These are phyloP conservation scores for Polydesmus complanatus DNA, from an alignment of 2,888 invertebrate genomes.

Conservation along the genomic window DNA sequence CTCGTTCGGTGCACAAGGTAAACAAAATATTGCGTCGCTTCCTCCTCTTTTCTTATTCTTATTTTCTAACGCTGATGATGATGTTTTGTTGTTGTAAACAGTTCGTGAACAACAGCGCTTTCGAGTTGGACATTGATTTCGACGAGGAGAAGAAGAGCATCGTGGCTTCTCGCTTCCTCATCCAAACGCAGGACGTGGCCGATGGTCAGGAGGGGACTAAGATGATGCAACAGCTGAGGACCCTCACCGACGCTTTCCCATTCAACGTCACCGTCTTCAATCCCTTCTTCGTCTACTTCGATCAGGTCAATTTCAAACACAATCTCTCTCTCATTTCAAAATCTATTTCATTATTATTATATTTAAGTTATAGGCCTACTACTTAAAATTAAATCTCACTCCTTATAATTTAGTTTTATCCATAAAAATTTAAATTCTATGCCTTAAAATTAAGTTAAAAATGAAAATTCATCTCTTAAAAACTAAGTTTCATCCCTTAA, in stretches of 20 bases:
- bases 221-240: slow-evolving; percentile 69
- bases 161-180: slow-evolving; percentile 66
- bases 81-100: neutral
- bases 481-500: too few species aligned
- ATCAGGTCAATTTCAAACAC: slow-evolving; percentile 32
- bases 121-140: slow-evolving; percentile 69
- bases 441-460: too few species aligned
- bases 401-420: too few species aligned
- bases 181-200: slow-evolving; percentile 76
- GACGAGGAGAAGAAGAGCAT: slow-evolving; percentile 59
- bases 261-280: slow-evolving; percentile 83
- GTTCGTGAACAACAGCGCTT: slow-evolving; percentile 38
- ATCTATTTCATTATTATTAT: too few species aligned
- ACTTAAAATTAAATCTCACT: too few species aligned
- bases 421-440: too few species aligned
- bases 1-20: slow-evolving; percentile 58
- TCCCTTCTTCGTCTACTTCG: slow-evolving; percentile 91
- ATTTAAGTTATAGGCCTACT: too few species aligned
- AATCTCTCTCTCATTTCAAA: too few species aligned
- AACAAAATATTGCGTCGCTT: neutral
- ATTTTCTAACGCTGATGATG: neutral
- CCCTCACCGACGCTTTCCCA: slow-evolving; percentile 55
- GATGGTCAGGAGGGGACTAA: slow-evolving; percentile 82
- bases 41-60: neutral
- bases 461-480: too few species aligned